Evolutionary conservation across 2,888 invertebrate species (phyloP), one percentile per base, ranked within the genome.

Genomic region (Caenorhabditis sinica): DNA sequence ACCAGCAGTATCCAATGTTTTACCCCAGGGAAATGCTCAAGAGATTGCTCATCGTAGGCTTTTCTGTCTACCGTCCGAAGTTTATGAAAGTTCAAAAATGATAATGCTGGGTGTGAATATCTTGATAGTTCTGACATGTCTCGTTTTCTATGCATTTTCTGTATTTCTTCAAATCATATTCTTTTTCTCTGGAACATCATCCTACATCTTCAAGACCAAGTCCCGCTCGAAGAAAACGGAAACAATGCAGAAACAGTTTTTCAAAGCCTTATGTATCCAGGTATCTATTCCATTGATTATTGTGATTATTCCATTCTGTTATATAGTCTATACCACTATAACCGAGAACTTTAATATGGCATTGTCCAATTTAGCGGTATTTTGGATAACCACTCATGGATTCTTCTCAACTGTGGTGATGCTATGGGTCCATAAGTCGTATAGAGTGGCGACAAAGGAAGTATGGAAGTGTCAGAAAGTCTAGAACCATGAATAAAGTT

Each of bases 241-340:
- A 9, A 13, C 5, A 11, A 30, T 51, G 0, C 68, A 68, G 17
- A 30, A 36, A 23, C n/a, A 51, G 9, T 68, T 68, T 11, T 49
- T 68, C 33, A 51, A 33, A 20, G 51, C 51, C 13, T 15, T 68
- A 13, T 51, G 51, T 23, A 2, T 36, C 20, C 68, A 68, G 36
- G 23, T 68, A 1, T 1, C 23, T 0, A 0, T 68, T 5, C 68
- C 51, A 23, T 30, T 68, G 1, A 2, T 49, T 13, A 15, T 51
- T 2, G 13, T 68, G 5, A 8, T 23, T 0, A 20, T 68, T 20
- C 51, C 66, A 6, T n/a, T 1, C 0, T 15, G n/a, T 30, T 33
- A 33, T 33, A 4, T 68, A 4, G 1, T 68, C 5, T 68, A 11
- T 1, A 30, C n/a, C 0, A 20, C 20, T 9, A 9, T 9, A 2